Evolutionary conservation across 2,113 vertebrate genomes (phyloP).

Genomic region (Harpagus bidentatus): DNA sequence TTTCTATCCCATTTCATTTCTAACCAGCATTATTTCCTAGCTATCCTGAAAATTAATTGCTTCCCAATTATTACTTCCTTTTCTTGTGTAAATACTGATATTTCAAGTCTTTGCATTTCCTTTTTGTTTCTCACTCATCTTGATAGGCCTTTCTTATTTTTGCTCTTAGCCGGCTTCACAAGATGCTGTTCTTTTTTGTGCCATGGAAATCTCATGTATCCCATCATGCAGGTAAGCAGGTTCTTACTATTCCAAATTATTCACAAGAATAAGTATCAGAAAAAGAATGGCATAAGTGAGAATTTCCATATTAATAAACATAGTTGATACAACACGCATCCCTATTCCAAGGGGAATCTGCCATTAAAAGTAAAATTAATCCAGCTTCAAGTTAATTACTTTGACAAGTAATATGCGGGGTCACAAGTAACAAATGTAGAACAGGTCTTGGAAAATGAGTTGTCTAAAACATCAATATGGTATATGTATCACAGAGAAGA

Average conservation of each 20-base stretch:
- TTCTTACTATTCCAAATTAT: neutral
- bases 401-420: neutral
- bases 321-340: accelerated
- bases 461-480: neutral
- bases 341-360: neutral
- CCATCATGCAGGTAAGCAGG: neutral
- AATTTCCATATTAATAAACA: neutral
- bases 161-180: neutral
- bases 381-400: neutral
- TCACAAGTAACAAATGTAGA: neutral
- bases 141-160: neutral
- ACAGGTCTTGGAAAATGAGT: neutral
- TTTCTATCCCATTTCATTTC: neutral
- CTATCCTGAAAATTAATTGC: neutral
- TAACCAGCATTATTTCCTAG: neutral
- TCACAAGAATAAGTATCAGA: neutral
- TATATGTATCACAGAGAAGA: neutral
- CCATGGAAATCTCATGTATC: neutral
- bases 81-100: neutral
- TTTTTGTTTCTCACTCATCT: neutral
- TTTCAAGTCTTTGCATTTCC: neutral
- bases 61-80: neutral
- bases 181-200: neutral
- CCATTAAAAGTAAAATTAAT: neutral
- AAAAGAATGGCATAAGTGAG: neutral